These are phyloP conservation scores for Trissoscelio sp. DNA, from an alignment of 2,888 invertebrate genomes.

Conservation along the genomic window DNA sequence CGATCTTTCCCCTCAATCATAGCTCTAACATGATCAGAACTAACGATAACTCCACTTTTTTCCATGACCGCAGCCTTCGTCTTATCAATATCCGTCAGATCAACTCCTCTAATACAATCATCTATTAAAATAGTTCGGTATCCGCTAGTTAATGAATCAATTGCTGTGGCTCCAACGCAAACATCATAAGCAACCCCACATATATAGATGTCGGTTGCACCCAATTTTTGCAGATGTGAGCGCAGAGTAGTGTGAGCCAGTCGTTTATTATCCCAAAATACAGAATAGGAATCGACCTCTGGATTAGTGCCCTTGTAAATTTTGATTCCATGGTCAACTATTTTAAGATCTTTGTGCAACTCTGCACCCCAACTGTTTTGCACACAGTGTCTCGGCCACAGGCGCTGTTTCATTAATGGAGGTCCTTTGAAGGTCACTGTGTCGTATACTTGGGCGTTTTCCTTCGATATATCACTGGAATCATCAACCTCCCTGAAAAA, in stretches of 20 bases:
- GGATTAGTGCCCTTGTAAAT: slow-evolving; percentile 97
- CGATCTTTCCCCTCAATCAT: slow-evolving; percentile 96
- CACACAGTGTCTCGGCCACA: slow-evolving; percentile 98
- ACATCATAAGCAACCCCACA: slow-evolving; percentile 98
- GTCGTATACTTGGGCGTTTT: slow-evolving; percentile 93
- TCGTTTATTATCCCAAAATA: slow-evolving; percentile 99
- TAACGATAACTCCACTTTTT: slow-evolving; percentile 92
- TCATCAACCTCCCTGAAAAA: slow-evolving; percentile 78
- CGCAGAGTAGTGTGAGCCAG: slow-evolving; percentile 93
- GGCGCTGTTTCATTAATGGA: slow-evolving; percentile 92
- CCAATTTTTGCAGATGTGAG: slow-evolving; percentile 90
- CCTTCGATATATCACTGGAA: slow-evolving; percentile 81
- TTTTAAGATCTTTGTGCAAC: slow-evolving; percentile 94
- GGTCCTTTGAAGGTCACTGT: slow-evolving; percentile 96
- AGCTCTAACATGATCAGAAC: slow-evolving; percentile 91
- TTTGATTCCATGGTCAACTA: slow-evolving; percentile 90
- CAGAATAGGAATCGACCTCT: slow-evolving; percentile 98
- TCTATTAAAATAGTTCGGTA: slow-evolving; percentile 95
- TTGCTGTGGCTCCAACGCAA: slow-evolving; percentile 96
- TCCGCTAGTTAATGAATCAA: slow-evolving; percentile 94
- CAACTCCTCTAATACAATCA: slow-evolving; percentile 95
- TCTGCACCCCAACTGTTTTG: slow-evolving; percentile 98
- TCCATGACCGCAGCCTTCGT: slow-evolving; percentile 90
- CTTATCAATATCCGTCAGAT: slow-evolving; percentile 92
- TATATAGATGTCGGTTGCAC: slow-evolving; percentile 95